Evolutionary conservation across 2,113 vertebrate species (phyloP).

Genomic region (Periophthalmodon schlosseri): DNA sequence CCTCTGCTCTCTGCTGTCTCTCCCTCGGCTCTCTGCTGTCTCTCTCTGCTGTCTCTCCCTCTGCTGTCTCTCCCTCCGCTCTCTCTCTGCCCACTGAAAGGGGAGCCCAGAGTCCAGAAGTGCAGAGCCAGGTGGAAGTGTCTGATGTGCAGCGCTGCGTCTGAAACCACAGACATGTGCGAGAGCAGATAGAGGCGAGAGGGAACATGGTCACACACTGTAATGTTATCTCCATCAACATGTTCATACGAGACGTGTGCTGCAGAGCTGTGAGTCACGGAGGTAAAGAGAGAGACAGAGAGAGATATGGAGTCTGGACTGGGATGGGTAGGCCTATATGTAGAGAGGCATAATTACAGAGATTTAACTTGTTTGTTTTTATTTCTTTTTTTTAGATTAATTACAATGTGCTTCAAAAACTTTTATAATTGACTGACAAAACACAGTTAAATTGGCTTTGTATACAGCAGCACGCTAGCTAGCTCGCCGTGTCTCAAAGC

Average conservation of each 20-base stretch:
- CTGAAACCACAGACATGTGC: slow-evolving; percentile 8
- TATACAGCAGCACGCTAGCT: too few species aligned
- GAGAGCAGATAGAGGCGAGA: not conserved
- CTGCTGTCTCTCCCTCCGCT: too few species aligned
- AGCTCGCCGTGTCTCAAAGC: too few species aligned
- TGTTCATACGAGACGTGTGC: not conserved
- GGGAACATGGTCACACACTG: not conserved
- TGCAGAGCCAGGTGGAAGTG: not conserved
- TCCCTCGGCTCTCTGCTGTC: too few species aligned
- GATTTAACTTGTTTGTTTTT: too few species aligned
- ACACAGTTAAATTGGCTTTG: not conserved
- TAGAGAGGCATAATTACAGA: too few species aligned
- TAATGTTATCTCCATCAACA: not conserved
- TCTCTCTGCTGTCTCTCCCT: too few species aligned
- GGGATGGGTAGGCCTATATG: not conserved
- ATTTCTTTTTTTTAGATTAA: not conserved
- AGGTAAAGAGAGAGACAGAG: not conserved
- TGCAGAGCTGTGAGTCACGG: not conserved
- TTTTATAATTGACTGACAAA: not conserved
- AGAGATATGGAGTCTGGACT: not conserved
- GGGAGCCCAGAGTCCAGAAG: not conserved
- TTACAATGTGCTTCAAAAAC: not conserved
- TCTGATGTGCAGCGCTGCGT: not conserved
- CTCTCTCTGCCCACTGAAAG: not conserved
- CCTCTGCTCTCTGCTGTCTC: too few species aligned